These are phyloP conservation scores for Dryadula phaetusa DNA, from an alignment of 2,888 invertebrate species.

Conservation along the genomic window DNA sequence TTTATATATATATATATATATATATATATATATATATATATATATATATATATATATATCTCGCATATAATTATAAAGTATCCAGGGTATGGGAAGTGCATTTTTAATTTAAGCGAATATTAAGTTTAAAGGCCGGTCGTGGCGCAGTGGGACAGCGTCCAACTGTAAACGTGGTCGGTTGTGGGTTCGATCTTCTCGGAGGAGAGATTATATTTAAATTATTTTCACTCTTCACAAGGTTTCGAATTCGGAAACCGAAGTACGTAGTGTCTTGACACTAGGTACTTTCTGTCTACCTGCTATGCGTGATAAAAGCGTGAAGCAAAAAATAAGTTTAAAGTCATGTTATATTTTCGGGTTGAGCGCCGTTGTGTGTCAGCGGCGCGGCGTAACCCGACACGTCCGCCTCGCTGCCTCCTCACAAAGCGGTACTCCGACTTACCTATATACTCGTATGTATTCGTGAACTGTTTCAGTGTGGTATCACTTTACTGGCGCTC, in stretches of 20 bases:
- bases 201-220: no score
- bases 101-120: not conserved
- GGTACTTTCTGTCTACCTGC: no score
- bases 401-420: conserved; percentile 15
- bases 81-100: not conserved
- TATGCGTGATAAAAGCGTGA: no score
- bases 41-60: not conserved
- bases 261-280: no score
- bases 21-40: no score
- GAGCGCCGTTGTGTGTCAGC: conserved; percentile 23
- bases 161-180: no score
- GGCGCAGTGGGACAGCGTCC: no score
- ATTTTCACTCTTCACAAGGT: no score
- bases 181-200: no score
- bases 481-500: conserved; percentile 14
- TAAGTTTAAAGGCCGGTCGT: conserved; percentile 30
- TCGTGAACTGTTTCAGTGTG: not conserved
- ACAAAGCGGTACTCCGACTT: conserved; percentile 9
- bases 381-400: conserved; percentile 2
- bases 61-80: not conserved
- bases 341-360: conserved; percentile 31
- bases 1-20: no score
- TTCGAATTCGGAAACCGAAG: no score
- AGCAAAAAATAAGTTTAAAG: conserved; percentile 20
- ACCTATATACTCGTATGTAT: not conserved